Base-by-base conservation (phyloP, 2,888 invertebrate species). In the Caradrina kadenii region DNA sequence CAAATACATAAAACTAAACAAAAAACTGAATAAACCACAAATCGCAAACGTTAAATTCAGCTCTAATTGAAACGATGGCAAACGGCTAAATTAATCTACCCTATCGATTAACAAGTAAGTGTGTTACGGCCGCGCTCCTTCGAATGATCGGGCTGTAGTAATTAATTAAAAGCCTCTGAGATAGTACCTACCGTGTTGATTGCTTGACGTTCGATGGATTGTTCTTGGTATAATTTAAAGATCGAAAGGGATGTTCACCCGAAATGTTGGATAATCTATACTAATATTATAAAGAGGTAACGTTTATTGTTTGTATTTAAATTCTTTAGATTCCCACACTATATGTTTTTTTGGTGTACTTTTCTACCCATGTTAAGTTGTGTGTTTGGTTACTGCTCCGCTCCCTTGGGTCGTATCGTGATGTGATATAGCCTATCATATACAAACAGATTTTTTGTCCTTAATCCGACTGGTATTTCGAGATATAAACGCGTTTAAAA, bases 161-260 rank as follows among this genome's bases (percentile, higher is more conserved):
- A 75, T 75, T 73, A 75, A 79, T 78, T 52, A 54, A 66, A 50
- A 53, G n/a, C 45, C 22, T 31, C 50, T 31, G 17, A 69, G 59
- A 55, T 67, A 26, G 26, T 26, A 35, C 31, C 50, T 31, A 13
- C 52, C 48, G 49, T 49, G 59, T 63, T 48, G 60, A 73, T 58
- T 63, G 62, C 56, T 72, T 39, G 70, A 61, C 22, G 48, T 70
- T 61, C 48, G 54, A 68, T 50, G 58, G 58, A 76, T 59, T 54
- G 17, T 56, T 48, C 11, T 8, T 13, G 13, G 49, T 49, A 35
- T 60, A 35, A 60, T 54, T 68, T 60, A 42, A 60, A 55, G 22
- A 76, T 60, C 10, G 39, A 5, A 39, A 39, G 17, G 22, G 21
- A 35, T 13, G 13, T 42, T 61, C 26, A 15, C 5, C 39, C 21